Base-by-base conservation (phyloP, 2,113 vertebrate genomes). In the Microcebus lehilahytsara region DNA sequence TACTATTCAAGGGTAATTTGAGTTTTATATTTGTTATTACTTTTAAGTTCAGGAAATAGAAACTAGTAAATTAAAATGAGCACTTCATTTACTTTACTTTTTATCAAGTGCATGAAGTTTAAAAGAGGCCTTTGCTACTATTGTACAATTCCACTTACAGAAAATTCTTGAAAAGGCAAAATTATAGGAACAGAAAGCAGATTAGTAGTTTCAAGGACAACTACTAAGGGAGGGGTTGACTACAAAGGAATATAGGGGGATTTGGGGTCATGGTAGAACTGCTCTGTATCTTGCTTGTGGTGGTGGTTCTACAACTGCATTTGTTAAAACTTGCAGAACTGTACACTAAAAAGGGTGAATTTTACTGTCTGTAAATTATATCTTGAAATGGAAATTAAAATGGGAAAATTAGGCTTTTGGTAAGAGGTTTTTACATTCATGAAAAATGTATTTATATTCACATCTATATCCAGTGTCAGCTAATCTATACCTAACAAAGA, bases 31-130 rank as follows among this genome's bases (percentile, higher is more conserved):
- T 37, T 89, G 25, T 40, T 69, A 72, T 85, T 96, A 75, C 22
- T 58, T 80, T 81, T 87, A 78, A 79, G 42, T 92, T 83, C 19
- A 86, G 60, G 90, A 95, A 92, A 86, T n/a, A 89, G 89, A 62
- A 92, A 81, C 71, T 51, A 93, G 17, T 42, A 87, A 46, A 62
- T 84, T 71, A 66, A 96, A 92, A 90, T 53, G 2, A 56, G 56
- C 5, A 90, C 8, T 91, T 77, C 58, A 74, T 46, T 86, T 88
- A 58, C 4, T 46, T 85, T 91, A 51, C 4, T 56, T 95, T 91
- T 89, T 83, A 37, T 78, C 27, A 74, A 84, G 32, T 49, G 5
- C 49, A 62, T 85, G 37, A 88, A 80, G 30, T 91, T 93, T 93
- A 89, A 89, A 84, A 84, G 23, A 71, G 16, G 16, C 3, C 37